Evolutionary conservation across 2,113 vertebrate species (phyloP).

Genomic region (Myotis lucifugus): DNA sequence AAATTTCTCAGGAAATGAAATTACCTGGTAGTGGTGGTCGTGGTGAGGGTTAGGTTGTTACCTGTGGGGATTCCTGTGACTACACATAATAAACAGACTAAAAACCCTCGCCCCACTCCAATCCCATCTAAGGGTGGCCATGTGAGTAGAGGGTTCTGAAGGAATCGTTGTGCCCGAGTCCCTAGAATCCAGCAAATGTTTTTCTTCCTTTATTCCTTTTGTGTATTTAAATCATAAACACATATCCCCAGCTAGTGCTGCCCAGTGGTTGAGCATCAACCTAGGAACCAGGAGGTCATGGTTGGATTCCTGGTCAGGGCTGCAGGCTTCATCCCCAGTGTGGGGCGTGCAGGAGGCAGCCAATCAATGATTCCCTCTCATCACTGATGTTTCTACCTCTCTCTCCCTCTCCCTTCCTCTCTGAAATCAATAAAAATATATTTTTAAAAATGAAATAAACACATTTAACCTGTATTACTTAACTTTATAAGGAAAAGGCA

Average conservation of each 20-base stretch:
- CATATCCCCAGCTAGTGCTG: not conserved
- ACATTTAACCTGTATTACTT: not conserved
- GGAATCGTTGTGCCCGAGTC: not conserved
- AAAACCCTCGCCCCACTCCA: not conserved
- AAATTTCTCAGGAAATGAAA: constrained; percentile 28
- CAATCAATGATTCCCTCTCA: too few relatives aligned
- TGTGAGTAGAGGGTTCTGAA: not conserved
- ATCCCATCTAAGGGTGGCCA: not conserved
- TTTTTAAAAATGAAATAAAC: not conserved
- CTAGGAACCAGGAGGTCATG: too few relatives aligned
- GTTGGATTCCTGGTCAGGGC: too few relatives aligned
- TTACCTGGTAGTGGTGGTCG: not conserved
- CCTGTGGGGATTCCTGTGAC: not conserved
- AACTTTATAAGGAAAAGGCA: constrained; percentile 23
- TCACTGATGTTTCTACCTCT: too few relatives aligned
- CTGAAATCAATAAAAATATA: too few relatives aligned
- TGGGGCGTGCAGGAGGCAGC: too few relatives aligned
- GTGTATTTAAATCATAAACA: not conserved
- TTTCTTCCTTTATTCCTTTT: not conserved
- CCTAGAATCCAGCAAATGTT: not conserved
- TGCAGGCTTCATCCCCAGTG: too few relatives aligned
- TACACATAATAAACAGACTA: constrained; percentile 23
- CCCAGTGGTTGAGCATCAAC: too few relatives aligned
- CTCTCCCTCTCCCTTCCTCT: too few relatives aligned
- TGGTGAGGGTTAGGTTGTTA: not conserved